Evolutionary conservation across 2,797 vertebrate species (phyloP).

Genomic region (Huso huso): DNA sequence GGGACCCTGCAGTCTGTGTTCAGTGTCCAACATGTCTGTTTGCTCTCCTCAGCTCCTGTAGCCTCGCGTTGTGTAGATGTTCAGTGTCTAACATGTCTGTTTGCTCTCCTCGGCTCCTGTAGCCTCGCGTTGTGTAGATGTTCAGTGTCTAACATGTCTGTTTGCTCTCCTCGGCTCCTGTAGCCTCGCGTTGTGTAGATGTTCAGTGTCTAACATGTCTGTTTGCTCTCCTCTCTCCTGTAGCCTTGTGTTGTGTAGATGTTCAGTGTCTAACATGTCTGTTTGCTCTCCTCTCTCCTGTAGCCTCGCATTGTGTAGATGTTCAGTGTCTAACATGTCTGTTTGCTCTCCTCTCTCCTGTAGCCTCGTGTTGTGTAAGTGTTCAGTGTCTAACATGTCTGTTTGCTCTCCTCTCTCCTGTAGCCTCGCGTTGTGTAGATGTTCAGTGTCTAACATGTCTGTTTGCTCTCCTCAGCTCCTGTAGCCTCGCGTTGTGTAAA

Average conservation of each 20-base stretch:
- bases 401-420: constrained; percentile 35
- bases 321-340: no score
- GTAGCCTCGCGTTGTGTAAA: constrained; percentile 30
- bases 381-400: neutral
- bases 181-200: constrained; percentile 68
- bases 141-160: neutral
- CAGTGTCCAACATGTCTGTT: neutral
- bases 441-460: no score
- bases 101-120: constrained; percentile 41
- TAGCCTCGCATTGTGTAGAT: constrained; percentile 68
- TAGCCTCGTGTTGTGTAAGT: constrained; percentile 29
- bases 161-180: constrained; percentile 40
- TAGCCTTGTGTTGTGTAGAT: constrained; percentile 29
- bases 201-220: no score
- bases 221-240: constrained; percentile 37
- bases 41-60: constrained; percentile 45
- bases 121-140: constrained; percentile 19
- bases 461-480: constrained; percentile 38
- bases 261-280: neutral
- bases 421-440: constrained; percentile 68
- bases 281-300: constrained; percentile 35
- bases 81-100: neutral
- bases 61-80: constrained; percentile 69
- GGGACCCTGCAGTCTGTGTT: neutral
- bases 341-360: constrained; percentile 37